Percentiles rank a stretch among this genome's conserved stretches.
phyloP scores from a whole-genome alignment of 2,888 invertebrate species.

The Eupeodes luniger region DNA sequence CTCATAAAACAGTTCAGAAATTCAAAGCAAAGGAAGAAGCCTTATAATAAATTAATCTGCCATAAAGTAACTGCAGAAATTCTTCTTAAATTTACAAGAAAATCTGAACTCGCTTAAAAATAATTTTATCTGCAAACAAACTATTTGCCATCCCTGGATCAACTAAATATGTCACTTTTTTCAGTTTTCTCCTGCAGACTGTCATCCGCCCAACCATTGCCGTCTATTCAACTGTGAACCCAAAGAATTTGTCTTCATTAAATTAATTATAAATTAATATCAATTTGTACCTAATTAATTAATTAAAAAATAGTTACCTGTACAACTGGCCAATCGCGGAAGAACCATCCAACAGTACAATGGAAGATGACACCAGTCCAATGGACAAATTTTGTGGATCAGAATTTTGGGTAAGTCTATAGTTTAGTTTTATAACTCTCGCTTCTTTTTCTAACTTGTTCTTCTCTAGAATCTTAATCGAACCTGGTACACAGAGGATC shows the following conservation, averaged over 20 bases:
- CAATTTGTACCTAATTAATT: not conserved
- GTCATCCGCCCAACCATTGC: slow-evolving; percentile 8
- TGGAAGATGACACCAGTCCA: slow-evolving; percentile 84
- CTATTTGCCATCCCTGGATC: no score
- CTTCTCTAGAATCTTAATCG: slow-evolving; percentile 89
- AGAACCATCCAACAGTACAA: slow-evolving; percentile 58
- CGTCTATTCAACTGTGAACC: not conserved
- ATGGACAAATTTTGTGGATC: slow-evolving; percentile 92
- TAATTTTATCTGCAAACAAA: no score
- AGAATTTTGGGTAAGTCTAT: slow-evolving; percentile 90
- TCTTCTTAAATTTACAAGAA: no score
- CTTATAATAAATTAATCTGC: no score
- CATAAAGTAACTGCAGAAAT: no score
- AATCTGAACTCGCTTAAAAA: no score
- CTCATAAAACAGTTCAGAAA: no score
- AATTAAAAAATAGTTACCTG: slow-evolving; percentile 17
- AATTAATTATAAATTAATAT: slow-evolving; percentile 2
- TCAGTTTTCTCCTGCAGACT: not conserved
- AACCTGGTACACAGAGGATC: slow-evolving; percentile 93
- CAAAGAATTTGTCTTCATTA: slow-evolving; percentile 2
- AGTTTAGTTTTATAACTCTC: slow-evolving; percentile 69
- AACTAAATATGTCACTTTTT: no score
- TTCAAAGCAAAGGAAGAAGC: no score
- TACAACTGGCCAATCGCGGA: not conserved
- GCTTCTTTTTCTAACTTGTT: slow-evolving; percentile 63